A percentile compares a stretch with the other conserved stretches of the same genome.
Conservation (phyloP, 23 tunicate species). For the Trididemnum clinides region DNA sequence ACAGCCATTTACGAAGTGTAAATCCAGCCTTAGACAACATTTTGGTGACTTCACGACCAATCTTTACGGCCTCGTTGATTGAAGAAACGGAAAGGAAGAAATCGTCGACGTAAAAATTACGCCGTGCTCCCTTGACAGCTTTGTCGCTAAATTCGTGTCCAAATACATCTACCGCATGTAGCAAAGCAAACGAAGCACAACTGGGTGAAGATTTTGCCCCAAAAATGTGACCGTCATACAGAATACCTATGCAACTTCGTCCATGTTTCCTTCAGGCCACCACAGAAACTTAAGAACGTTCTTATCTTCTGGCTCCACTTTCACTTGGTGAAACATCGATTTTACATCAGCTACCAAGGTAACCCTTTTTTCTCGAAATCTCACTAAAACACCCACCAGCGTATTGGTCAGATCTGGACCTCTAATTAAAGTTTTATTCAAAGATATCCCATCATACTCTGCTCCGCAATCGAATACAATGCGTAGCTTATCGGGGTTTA, state of each 20-base stretch:
- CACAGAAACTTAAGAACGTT: neutral
- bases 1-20: neutral
- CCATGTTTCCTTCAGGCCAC: neutral
- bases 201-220: neutral
- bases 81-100: neutral
- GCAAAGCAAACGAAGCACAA: neutral
- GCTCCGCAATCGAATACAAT: constrained; percentile 23
- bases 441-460: neutral
- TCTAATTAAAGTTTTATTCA: neutral
- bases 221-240: neutral
- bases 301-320: neutral
- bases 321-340: neutral
- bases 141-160: neutral
- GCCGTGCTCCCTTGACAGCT: neutral
- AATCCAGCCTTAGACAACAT: neutral
- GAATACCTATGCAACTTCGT: neutral
- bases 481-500: neutral
- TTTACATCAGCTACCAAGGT: neutral
- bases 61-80: neutral
- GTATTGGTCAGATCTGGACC: neutral
- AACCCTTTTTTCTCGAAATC: neutral
- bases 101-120: neutral
- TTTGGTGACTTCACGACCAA: neutral
- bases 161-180: neutral
- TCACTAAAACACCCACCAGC: neutral